Conservation (phyloP, 2,797 vertebrate species). For the Anisognathus igniventris region DNA sequence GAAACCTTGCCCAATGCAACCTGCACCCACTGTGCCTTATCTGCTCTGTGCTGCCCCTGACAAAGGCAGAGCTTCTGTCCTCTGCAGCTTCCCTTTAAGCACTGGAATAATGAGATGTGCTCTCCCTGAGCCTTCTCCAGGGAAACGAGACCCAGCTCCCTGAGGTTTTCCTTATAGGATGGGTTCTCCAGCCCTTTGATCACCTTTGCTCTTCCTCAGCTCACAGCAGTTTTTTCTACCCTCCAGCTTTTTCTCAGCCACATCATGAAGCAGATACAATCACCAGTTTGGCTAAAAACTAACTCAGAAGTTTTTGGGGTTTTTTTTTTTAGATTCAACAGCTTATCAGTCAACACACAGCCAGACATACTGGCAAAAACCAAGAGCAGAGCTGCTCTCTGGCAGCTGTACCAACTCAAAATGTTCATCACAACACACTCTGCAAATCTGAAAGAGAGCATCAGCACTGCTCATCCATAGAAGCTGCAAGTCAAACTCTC, state of each 20-base stretch:
- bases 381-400: not conserved
- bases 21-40: not conserved
- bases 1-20: not conserved
- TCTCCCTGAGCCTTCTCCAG: not conserved
- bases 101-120: not conserved
- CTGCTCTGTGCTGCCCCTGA: too few relatives aligned
- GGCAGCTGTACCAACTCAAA: not conserved
- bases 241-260: not conserved
- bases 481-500: not conserved
- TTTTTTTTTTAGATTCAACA: not conserved
- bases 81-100: not conserved
- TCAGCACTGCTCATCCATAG: not conserved
- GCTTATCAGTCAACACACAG: not conserved
- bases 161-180: not conserved
- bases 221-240: not conserved
- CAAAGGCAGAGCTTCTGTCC: not conserved
- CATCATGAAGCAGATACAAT: not conserved
- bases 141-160: not conserved
- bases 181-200: not conserved
- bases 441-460: not conserved
- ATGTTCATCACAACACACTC: accelerated
- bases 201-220: not conserved
- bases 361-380: not conserved
- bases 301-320: not conserved
- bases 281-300: not conserved